These are phyloP conservation scores for Rhysida immarginata DNA, from an alignment of 1,140 invertebrate species.

Conservation along the genomic window DNA sequence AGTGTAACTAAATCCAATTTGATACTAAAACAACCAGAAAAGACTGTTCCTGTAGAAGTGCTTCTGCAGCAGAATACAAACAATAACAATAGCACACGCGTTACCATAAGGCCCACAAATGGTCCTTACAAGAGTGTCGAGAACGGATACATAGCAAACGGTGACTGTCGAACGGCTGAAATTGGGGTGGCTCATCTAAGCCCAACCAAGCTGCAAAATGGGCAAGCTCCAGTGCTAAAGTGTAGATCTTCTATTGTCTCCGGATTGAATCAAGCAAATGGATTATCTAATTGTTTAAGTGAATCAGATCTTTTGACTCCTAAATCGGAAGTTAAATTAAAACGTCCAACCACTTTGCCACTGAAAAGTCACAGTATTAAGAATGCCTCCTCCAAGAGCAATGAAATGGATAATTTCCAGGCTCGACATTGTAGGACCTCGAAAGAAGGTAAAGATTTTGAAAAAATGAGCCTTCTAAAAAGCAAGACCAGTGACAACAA, in stretches of 20 bases:
- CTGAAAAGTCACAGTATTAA: slow-evolving; percentile 23
- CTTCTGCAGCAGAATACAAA: slow-evolving; percentile 13
- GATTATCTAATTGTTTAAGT: background rate
- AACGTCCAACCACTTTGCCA: slow-evolving; percentile 23
- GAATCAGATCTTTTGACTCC: background rate
- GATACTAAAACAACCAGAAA: background rate
- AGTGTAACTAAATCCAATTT: slow-evolving; percentile 14
- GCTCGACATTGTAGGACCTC: background rate
- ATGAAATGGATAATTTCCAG: background rate
- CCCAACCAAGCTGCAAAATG: slow-evolving; percentile 7
- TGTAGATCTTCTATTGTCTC: background rate
- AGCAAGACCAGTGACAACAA: slow-evolving; percentile 29
- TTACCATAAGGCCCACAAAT: slow-evolving; percentile 10
- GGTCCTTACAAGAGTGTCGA: slow-evolving; percentile 10
- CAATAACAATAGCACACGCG: background rate
- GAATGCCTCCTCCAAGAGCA: background rate
- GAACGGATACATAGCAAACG: slow-evolving; percentile 8
- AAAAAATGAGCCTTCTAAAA: slow-evolving; percentile 11
- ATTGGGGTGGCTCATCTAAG: slow-evolving; percentile 20
- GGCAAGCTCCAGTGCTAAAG: slow-evolving; percentile 13
- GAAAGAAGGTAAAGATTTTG: background rate
- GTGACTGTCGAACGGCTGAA: slow-evolving; percentile 17
- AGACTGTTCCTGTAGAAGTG: slow-evolving; percentile 9
- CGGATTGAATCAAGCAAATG: background rate
- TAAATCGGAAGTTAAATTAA: slow-evolving; percentile 1